Percentiles rank a stretch among this genome's conserved stretches.
Evolutionary conservation across 1,140 invertebrate species (phyloP).

Genomic region (Homarus americanus): DNA sequence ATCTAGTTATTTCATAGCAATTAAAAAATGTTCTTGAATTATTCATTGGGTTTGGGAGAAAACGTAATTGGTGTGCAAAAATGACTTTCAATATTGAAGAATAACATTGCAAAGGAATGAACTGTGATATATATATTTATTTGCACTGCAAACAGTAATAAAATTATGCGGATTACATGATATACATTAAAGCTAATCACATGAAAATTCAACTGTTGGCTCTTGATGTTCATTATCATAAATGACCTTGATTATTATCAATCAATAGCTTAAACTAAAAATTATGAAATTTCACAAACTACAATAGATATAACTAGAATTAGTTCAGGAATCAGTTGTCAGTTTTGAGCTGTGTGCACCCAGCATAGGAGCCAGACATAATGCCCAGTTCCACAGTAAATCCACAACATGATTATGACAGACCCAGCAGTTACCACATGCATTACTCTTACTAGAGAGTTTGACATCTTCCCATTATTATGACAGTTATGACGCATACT

Average conservation of each 20-base stretch:
- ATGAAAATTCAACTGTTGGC: not conserved
- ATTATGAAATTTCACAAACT: not conserved
- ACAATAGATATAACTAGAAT: not conserved
- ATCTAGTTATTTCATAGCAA: not conserved
- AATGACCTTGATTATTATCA: not conserved
- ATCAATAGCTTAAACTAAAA: not conserved
- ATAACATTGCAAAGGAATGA: too few relatives aligned
- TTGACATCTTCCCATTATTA: not conserved
- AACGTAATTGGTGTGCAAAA: not conserved
- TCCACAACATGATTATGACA: conserved; percentile 28
- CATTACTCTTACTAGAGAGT: not conserved
- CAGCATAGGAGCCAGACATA: not conserved
- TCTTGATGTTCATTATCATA: not conserved
- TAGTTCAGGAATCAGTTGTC: not conserved
- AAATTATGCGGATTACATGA: not conserved
- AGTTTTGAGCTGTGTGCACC: conserved; percentile 41
- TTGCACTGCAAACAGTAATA: not conserved
- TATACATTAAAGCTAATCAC: not conserved
- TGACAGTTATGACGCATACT: not conserved
- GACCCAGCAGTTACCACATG: conserved; percentile 14
- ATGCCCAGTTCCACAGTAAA: conserved; percentile 52
- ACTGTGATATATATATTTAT: too few relatives aligned
- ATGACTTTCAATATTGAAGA: not conserved
- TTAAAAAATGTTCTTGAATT: not conserved
- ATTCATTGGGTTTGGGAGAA: not conserved